phyloP scores from a whole-genome alignment of 2,888 invertebrate species.

The Pachymerium ferrugineum region DNA sequence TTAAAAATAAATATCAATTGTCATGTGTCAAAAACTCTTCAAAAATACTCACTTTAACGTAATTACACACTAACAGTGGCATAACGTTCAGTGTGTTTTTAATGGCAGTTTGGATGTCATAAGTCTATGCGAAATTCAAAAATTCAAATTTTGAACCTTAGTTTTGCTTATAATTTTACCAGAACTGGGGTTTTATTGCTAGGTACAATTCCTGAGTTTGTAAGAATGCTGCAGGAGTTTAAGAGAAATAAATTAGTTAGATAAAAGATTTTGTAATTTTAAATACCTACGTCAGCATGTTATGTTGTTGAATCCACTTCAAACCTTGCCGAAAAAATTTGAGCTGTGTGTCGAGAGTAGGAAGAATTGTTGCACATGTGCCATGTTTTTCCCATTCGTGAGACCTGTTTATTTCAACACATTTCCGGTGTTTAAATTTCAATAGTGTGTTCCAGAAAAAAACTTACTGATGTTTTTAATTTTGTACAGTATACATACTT shows the following conservation, averaged over 20 bases:
- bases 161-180: too few species aligned
- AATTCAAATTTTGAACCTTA: too few species aligned
- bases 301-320: conserved; percentile 50
- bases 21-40: too few species aligned
- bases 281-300: conserved; percentile 49
- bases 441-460: too few species aligned
- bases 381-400: conserved; percentile 82
- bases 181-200: background rate
- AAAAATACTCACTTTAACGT: conserved; percentile 5
- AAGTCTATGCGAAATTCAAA: too few species aligned
- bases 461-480: too few species aligned
- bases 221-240: conserved; percentile 11
- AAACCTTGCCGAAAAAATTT: conserved; percentile 66
- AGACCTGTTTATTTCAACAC: too few species aligned
- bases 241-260: background rate
- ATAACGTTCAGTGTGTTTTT: background rate
- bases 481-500: too few species aligned
- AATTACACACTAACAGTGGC: background rate
- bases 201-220: background rate
- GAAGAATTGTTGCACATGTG: conserved; percentile 62
- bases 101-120: background rate
- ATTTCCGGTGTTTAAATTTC: background rate
- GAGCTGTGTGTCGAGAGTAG: conserved; percentile 56
- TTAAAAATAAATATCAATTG: background rate
- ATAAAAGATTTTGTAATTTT: background rate